Conservation (phyloP, 2,888 invertebrate genomes). For the Metallyticus violacea region DNA sequence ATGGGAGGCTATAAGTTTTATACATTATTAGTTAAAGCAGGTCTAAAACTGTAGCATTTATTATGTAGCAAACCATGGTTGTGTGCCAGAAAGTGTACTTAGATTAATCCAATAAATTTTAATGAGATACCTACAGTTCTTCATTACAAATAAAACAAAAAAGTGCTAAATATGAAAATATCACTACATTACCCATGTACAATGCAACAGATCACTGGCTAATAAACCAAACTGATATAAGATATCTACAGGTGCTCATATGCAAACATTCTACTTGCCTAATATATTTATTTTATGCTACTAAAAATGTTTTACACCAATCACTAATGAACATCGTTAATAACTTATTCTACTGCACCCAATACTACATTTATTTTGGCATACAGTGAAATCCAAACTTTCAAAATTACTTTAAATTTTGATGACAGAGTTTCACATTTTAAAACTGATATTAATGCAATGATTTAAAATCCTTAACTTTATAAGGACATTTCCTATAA, state of each 20-base stretch:
- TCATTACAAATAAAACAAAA: too few relatives aligned
- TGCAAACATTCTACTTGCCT: neutral
- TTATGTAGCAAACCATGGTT: too few relatives aligned
- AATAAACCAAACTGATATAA: neutral
- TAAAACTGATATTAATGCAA: neutral
- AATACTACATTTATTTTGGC: neutral
- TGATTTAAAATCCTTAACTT: neutral
- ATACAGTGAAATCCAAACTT: neutral
- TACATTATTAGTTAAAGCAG: too few relatives aligned
- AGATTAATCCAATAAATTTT: too few relatives aligned
- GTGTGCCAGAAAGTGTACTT: too few relatives aligned
- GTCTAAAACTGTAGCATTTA: too few relatives aligned
- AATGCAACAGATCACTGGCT: neutral
- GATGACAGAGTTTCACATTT: neutral
- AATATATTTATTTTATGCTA: neutral
- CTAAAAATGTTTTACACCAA: too few relatives aligned
- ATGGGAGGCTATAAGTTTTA: too few relatives aligned
- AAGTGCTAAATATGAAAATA: too few relatives aligned
- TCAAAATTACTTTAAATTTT: neutral
- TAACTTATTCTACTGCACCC: neutral
- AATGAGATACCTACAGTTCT: too few relatives aligned
- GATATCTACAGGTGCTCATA: neutral
- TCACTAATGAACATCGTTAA: neutral
- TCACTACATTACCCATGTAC: too few relatives aligned
- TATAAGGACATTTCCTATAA: neutral